These are phyloP conservation scores for Masnerella sp. DNA, from an alignment of 2,888 invertebrate species.

Conservation along the genomic window DNA sequence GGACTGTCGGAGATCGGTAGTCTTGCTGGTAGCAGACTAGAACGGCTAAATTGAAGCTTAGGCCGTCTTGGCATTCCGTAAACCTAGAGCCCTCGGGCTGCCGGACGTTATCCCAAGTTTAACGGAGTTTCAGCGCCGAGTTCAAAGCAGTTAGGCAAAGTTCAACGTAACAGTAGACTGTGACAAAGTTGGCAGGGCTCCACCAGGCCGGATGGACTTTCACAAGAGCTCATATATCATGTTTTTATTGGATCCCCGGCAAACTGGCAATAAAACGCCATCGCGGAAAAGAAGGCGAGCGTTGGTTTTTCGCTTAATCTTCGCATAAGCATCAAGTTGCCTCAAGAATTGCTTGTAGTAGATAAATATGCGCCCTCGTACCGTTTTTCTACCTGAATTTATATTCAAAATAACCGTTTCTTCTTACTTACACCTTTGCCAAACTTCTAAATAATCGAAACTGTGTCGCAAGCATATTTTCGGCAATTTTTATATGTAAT, in stretches of 20 bases:
- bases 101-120: conserved; percentile 46
- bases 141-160: conserved; percentile 54
- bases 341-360: not conserved
- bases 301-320: conserved; percentile 22
- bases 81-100: conserved; percentile 7
- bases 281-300: conserved; percentile 8
- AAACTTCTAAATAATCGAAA: no score
- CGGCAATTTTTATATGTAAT: no score
- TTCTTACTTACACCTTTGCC: no score
- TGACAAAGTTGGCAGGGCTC: conserved; percentile 54
- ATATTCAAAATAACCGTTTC: no score
- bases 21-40: no score
- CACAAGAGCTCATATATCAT: conserved; percentile 48
- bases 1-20: no score
- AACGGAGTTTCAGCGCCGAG: conserved; percentile 41
- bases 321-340: not conserved
- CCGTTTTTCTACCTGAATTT: not conserved
- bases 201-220: conserved; percentile 46
- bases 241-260: conserved; percentile 44
- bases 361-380: no score
- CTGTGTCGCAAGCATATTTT: no score
- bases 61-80: no score
- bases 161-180: conserved; percentile 50
- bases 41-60: no score
- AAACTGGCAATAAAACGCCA: conserved; percentile 27